Evolutionary conservation across 2,888 invertebrate species (phyloP), one percentile per base, ranked within the genome.

Genomic region (Epiperipatus broadwayi): DNA sequence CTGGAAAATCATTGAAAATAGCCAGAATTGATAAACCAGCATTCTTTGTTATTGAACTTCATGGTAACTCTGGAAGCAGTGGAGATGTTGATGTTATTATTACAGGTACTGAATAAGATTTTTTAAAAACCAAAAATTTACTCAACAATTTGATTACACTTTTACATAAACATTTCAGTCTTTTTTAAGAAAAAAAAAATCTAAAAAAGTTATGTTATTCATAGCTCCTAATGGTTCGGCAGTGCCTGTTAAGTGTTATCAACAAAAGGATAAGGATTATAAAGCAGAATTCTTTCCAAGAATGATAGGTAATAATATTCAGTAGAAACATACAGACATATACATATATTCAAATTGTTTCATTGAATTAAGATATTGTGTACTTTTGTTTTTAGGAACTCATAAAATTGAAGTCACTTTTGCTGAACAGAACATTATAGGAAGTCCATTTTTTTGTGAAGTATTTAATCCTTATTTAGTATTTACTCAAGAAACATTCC

Each of bases 261-360:
- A 87, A 56, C 93, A 93, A 43, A 83, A 91, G 53, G 87, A 91
- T 43, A 93, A 93, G 2, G 77, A 87, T 52, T 66, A 91, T 40
- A 75, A 87, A 56, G 93, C 93, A 0, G 95, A 97, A 60, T 97
- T 80, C 55, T 61, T 60, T 12, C 62, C 63, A 10, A 55, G 53
- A 43, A 47, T 51, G 5, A 50, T 58, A 44, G 64, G n/a, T n/a
- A n/a, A n/a, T n/a, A n/a, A n/a, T n/a, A n/a, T n/a, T n/a, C n/a
- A n/a, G n/a, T n/a, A n/a, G n/a, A n/a, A n/a, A n/a, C n/a, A n/a
- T n/a, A n/a, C n/a, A n/a, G n/a, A n/a, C n/a, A n/a, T n/a, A n/a
- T n/a, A n/a, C n/a, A n/a, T n/a, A n/a, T n/a, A n/a, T n/a, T n/a
- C n/a, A n/a, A n/a, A n/a, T n/a, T n/a, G n/a, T n/a, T n/a, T n/a